phyloP scores from a whole-genome alignment of 2,113 vertebrate genomes.

The Perca fluviatilis region DNA sequence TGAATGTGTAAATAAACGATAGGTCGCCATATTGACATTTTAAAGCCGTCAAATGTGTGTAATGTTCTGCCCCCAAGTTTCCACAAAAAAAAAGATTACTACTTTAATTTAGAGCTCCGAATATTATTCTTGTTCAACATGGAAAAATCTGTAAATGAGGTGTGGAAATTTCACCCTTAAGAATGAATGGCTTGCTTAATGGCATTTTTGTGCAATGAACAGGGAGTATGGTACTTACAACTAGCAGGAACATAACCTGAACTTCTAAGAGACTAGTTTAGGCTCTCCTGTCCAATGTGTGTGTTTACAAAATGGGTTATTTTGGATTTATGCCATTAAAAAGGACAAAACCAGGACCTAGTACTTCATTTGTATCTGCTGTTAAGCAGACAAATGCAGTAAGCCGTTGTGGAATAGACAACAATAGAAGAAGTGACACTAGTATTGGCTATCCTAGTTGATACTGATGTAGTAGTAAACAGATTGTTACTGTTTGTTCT shows the following conservation, averaged over 20 bases:
- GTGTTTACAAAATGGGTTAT: neutral
- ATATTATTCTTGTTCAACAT: conserved; percentile 1
- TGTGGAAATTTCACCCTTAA: neutral
- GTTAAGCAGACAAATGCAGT: neutral
- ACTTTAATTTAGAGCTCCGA: neutral
- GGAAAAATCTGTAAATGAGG: conserved; percentile 1
- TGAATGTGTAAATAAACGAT: neutral
- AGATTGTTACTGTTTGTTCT: neutral
- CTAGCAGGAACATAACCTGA: neutral
- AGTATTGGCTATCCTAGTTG: neutral
- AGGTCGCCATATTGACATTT: neutral
- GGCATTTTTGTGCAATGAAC: neutral
- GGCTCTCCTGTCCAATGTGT: too few relatives aligned
- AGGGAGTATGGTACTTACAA: neutral
- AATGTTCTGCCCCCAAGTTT: neutral
- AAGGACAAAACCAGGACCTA: neutral
- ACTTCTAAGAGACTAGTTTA: neutral
- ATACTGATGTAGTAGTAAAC: neutral
- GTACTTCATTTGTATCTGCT: neutral
- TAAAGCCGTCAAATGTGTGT: neutral
- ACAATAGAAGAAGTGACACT: neutral
- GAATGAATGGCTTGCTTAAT: conserved; percentile 2
- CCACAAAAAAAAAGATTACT: neutral
- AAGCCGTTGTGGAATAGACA: neutral
- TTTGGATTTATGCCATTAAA: neutral